A percentile compares a stretch with the other conserved stretches of the same genome.
phyloP scores from a whole-genome alignment of 2,113 vertebrate species.

The Cebus imitator region DNA sequence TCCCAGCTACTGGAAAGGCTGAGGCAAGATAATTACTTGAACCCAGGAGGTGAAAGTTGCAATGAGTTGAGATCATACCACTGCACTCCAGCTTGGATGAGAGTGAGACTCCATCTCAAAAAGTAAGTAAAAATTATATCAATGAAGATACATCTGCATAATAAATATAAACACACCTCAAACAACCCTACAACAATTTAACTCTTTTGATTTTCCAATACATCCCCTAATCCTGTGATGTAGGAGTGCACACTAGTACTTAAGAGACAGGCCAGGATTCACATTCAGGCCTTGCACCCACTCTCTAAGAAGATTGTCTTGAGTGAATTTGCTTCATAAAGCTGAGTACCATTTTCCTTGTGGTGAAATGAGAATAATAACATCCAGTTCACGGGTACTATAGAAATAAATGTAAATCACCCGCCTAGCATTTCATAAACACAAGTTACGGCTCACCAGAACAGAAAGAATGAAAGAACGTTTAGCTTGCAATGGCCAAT shows the following conservation, averaged over 20 bases:
- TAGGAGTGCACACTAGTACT: no score
- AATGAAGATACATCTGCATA: not conserved
- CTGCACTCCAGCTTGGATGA: no score
- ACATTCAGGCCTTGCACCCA: not conserved
- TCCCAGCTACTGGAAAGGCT: no score
- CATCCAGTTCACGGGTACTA: not conserved
- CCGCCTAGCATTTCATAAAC: not conserved
- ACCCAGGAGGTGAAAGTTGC: no score
- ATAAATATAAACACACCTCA: not conserved
- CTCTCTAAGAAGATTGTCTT: not conserved
- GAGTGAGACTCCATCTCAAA: no score
- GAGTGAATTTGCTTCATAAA: not conserved
- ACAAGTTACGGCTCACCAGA: fast-evolving
- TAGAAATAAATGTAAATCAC: not conserved
- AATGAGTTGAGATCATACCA: no score
- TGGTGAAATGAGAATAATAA: not conserved
- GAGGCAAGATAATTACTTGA: no score
- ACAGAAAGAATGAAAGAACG: not conserved
- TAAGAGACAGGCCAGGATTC: not conserved
- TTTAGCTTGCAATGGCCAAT: fast-evolving
- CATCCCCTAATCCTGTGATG: no score
- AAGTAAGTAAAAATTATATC: not conserved
- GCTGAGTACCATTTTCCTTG: not conserved
- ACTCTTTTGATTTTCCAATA: not conserved
- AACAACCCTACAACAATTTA: not conserved